phyloP scores from a whole-genome alignment of 2,113 vertebrate species.

The Pelecanus crispus region DNA sequence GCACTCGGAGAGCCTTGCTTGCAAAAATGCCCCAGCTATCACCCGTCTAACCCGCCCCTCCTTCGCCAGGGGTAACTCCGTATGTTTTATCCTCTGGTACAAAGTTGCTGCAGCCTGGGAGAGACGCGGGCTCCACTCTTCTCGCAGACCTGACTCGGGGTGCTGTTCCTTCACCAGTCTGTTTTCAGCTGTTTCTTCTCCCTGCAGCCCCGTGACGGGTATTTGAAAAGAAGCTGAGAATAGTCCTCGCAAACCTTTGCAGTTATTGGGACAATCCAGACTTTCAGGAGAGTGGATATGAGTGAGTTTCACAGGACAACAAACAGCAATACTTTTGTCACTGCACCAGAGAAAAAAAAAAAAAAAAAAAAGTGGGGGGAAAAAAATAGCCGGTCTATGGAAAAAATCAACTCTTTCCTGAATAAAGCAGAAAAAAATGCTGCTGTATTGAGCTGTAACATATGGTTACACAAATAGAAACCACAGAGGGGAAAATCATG shows the following conservation, averaged over 20 bases:
- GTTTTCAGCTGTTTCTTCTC: constrained; percentile 8
- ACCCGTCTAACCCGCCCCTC: not conserved
- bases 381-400: constrained; percentile 52
- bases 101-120: not conserved
- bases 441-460: constrained; percentile 76
- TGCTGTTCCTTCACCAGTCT: not conserved
- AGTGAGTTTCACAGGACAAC: constrained; percentile 5
- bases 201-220: not conserved
- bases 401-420: constrained; percentile 78
- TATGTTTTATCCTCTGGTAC: not conserved
- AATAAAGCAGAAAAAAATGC: constrained; percentile 67
- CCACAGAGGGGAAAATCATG: constrained; percentile 84
- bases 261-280: not conserved
- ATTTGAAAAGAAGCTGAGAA: constrained; percentile 17
- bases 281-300: not conserved
- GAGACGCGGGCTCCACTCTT: not conserved
- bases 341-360: not conserved
- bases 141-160: not conserved
- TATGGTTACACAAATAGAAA: constrained; percentile 82
- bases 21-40: fast-evolving
- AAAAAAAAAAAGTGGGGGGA: too few species aligned
- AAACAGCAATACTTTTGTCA: constrained; percentile 28
- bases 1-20: not conserved
- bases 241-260: not conserved
- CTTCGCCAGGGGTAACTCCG: not conserved